Percentiles rank a stretch among this genome's conserved stretches.
Conservation (phyloP, 2,113 vertebrate genomes). For the Psilopsiagon aymara region DNA sequence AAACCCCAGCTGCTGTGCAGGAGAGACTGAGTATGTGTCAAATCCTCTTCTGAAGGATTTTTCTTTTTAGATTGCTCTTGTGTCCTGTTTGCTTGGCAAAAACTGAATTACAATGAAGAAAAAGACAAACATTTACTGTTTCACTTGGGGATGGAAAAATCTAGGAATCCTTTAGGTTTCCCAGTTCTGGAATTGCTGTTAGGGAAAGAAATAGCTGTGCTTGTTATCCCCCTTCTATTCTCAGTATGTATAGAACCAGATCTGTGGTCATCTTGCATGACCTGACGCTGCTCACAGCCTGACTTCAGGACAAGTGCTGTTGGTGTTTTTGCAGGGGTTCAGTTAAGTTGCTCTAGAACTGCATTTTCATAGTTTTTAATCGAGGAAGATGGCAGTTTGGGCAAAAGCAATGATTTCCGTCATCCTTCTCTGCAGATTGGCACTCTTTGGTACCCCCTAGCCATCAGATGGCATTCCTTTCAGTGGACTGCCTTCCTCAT, state of each 20-base stretch:
- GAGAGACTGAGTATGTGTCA: not conserved
- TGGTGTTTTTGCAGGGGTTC: not conserved
- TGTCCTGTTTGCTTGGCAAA: not conserved
- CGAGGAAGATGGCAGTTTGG: not conserved
- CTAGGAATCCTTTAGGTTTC: not conserved
- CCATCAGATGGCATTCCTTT: not conserved
- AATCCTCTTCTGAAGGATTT: not conserved
- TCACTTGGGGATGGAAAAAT: not conserved
- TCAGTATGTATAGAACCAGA: not conserved
- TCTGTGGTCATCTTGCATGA: not conserved
- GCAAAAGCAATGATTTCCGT: not conserved
- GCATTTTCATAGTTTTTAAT: not conserved
- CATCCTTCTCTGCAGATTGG: not conserved
- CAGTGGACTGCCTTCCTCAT: not conserved
- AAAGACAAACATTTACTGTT: not conserved
- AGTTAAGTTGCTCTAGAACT: not conserved
- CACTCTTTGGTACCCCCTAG: not conserved
- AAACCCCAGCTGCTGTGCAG: not conserved
- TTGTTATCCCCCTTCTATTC: not conserved
- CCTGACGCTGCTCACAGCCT: not conserved
- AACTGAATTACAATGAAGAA: not conserved
- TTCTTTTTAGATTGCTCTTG: not conserved
- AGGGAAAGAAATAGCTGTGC: not conserved
- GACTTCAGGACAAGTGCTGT: not conserved
- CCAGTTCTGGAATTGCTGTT: not conserved